These are phyloP conservation scores for Tuberolachnus salignus DNA, from an alignment of 2,888 invertebrate genomes.

Conservation along the genomic window DNA sequence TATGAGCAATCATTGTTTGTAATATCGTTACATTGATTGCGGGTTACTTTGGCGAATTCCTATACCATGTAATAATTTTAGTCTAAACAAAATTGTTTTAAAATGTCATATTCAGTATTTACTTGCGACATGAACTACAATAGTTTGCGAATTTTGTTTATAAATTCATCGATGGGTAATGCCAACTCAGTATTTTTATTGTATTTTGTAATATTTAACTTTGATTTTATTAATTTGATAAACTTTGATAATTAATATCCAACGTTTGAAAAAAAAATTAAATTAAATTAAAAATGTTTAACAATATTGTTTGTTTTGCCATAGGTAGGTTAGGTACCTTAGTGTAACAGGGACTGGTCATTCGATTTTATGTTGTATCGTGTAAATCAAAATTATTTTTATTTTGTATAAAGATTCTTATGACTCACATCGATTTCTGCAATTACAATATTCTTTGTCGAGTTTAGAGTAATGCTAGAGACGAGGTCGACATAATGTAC, in stretches of 20 bases:
- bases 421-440: not conserved
- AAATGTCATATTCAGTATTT: conserved; percentile 44
- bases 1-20: conserved; percentile 43
- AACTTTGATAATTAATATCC: conserved; percentile 8
- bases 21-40: conserved; percentile 26
- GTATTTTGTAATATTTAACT: conserved; percentile 20
- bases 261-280: conserved; percentile 28
- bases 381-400: conserved; percentile 27
- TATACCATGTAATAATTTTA: conserved; percentile 21
- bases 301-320: not conserved
- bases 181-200: conserved; percentile 52
- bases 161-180: conserved; percentile 30
- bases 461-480: conserved; percentile 1
- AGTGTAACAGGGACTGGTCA: not conserved
- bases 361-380: not conserved
- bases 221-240: conserved; percentile 44
- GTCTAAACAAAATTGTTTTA: not conserved
- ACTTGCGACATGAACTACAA: conserved; percentile 12
- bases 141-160: conserved; percentile 31
- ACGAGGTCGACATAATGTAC: too few relatives aligned
- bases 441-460: conserved; percentile 1
- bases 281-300: too few relatives aligned
- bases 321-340: not conserved
- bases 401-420: not conserved
- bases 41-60: not conserved